phyloP scores from a whole-genome alignment of 2,113 vertebrate genomes.

The Gopherus evgoodei region DNA sequence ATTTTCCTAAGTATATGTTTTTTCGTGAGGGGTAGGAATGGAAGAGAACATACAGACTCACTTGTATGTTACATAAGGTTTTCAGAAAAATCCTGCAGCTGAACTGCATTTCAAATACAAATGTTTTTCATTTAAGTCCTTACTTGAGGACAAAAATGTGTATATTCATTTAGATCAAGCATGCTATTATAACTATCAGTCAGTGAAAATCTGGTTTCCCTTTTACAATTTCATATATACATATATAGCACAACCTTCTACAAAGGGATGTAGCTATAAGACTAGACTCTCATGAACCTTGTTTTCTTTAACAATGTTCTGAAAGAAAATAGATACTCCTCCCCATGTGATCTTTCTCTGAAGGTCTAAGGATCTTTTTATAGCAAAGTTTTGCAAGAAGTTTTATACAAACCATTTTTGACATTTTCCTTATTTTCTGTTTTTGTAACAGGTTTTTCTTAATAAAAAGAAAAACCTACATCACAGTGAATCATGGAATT shows the following conservation, averaged over 20 bases:
- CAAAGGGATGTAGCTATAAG: neutral
- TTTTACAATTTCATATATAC: neutral
- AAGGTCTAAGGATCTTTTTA: neutral
- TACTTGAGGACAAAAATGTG: neutral
- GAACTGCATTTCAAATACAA: neutral
- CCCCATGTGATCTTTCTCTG: neutral
- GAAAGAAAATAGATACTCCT: neutral
- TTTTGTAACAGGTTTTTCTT: neutral
- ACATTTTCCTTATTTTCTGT: neutral
- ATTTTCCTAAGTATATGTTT: neutral
- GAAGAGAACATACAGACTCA: neutral
- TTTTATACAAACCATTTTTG: neutral
- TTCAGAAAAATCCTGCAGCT: neutral
- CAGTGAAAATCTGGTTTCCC: neutral
- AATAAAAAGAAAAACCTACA: neutral
- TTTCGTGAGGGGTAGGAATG: neutral
- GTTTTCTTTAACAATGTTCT: neutral
- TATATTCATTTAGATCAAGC: neutral
- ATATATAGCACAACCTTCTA: neutral
- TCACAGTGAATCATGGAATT: neutral
- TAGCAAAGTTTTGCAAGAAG: neutral
- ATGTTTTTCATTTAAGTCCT: neutral
- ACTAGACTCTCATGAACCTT: neutral
- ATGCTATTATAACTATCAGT: neutral
- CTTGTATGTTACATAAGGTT: accelerated